These are phyloP conservation scores for Lagorchestes hirsutus DNA, from an alignment of 2,797 vertebrate genomes.

Conservation along the genomic window DNA sequence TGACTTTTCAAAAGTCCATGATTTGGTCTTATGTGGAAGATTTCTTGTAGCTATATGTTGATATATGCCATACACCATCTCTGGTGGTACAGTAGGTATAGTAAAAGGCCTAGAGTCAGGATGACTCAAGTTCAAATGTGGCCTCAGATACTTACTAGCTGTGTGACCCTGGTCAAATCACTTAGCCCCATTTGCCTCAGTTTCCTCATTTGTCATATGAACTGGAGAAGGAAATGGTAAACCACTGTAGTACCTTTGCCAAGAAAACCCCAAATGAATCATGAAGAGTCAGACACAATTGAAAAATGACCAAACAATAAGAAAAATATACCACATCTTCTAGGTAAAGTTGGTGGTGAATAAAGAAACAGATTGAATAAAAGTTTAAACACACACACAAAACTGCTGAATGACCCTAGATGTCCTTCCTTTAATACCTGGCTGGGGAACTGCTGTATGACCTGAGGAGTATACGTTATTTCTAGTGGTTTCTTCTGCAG, in stretches of 20 bases:
- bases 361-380: background rate
- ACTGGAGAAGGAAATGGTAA: background rate
- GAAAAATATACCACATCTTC: background rate
- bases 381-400: background rate
- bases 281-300: background rate
- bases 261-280: background rate
- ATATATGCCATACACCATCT: too few relatives aligned
- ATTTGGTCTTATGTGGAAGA: background rate
- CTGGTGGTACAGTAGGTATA: too few relatives aligned
- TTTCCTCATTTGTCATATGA: background rate
- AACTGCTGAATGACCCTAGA: background rate
- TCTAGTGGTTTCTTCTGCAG: slow-evolving; percentile 91
- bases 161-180: background rate
- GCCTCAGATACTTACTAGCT: background rate
- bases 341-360: background rate
- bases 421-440: slow-evolving; percentile 87
- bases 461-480: slow-evolving; percentile 90
- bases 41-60: background rate
- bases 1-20: background rate
- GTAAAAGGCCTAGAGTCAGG: background rate
- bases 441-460: slow-evolving; percentile 97
- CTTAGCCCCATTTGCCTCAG: background rate
- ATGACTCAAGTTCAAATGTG: background rate
- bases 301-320: background rate
- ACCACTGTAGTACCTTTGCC: background rate